Evolutionary conservation across 2,888 invertebrate species (phyloP).

Genomic region (Athalia circularis): DNA sequence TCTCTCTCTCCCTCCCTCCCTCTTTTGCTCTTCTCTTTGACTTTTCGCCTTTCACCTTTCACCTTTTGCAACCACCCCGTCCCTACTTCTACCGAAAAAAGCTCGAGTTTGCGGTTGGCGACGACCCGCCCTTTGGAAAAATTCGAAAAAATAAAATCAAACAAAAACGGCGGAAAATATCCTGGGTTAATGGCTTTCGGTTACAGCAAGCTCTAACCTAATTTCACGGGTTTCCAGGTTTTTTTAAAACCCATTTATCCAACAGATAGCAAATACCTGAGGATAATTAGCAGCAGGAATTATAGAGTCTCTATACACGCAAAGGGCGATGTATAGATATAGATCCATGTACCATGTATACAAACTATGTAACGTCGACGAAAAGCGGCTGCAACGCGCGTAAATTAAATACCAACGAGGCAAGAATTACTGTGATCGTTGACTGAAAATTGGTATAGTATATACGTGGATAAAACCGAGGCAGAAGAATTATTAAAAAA

Average conservation of each 20-base stretch:
- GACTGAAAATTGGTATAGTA: too few relatives aligned
- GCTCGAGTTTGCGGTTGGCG: too few relatives aligned
- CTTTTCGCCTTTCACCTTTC: background rate
- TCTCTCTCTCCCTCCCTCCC: background rate
- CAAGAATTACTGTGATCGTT: too few relatives aligned
- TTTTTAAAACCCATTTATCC: slow-evolving; percentile 33
- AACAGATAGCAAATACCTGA: slow-evolving; percentile 1
- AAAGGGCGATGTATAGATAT: too few relatives aligned
- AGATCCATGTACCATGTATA: too few relatives aligned
- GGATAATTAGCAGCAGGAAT: slow-evolving; percentile 9
- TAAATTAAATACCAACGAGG: too few relatives aligned
- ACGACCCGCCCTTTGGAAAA: background rate
- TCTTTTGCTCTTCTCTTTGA: too few relatives aligned
- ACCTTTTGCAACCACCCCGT: background rate
- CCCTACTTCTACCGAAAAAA: too few relatives aligned
- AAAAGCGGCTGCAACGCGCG: too few relatives aligned
- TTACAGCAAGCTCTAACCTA: slow-evolving; percentile 16
- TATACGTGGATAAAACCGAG: too few relatives aligned
- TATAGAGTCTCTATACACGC: background rate
- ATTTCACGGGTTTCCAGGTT: slow-evolving; percentile 28
- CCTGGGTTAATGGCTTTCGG: slow-evolving; percentile 26
- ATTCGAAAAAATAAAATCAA: background rate
- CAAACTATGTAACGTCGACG: too few relatives aligned
- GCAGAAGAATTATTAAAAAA: too few relatives aligned
- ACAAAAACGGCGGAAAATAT: slow-evolving; percentile 1